Evolutionary conservation across 1,140 invertebrate species (phyloP), one percentile per base, ranked within the genome.

Genomic region (Pogonus chalceus): DNA sequence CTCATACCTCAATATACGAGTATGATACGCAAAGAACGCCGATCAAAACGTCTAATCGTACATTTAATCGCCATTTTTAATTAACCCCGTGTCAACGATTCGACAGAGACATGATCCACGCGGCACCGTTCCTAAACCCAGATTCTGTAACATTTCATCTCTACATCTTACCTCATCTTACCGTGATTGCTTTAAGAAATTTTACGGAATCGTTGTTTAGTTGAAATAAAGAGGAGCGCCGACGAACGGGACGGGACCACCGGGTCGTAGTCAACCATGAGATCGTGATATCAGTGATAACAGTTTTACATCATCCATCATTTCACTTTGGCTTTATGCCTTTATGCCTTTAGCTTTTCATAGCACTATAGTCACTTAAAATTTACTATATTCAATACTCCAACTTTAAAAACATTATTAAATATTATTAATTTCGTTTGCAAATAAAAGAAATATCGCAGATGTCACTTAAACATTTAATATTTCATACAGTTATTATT

Each of bases 61-160:
- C 37, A 16, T 43, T 43, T 43, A 43, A 43, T 43, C 37, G 37
- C 37, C 37, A 43, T 43, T 43, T 43, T 43, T 43, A 43, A 43
- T 43, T 43, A 43, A 4, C 37, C 37, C 9, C 37, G 37, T 43
- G 37, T 43, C 37, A 43, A 31, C 4, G 7, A 14, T 31, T 16
- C 9, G 37, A 18, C 18, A 16, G 18, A 12, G 37, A 43, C 9
- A 12, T 9, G 37, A 10, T 16, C 7, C 18, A 18, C 37, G 37
- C 7, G 3, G 18, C 4, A 16, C 14, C 26, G 26, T 31, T 31
- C 14, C 4, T 31, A 43, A 10, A 43, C 4, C 26, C 4, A 16
- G 9, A 43, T 16, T 7, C 37, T 3, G 37, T 43, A 16, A 4
- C 37, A 43, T 43, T 7, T 18, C 37, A 43, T 18, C 7, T 3